phyloP scores from a whole-genome alignment of 2,797 vertebrate species.

The Geotrypetes seraphini region DNA sequence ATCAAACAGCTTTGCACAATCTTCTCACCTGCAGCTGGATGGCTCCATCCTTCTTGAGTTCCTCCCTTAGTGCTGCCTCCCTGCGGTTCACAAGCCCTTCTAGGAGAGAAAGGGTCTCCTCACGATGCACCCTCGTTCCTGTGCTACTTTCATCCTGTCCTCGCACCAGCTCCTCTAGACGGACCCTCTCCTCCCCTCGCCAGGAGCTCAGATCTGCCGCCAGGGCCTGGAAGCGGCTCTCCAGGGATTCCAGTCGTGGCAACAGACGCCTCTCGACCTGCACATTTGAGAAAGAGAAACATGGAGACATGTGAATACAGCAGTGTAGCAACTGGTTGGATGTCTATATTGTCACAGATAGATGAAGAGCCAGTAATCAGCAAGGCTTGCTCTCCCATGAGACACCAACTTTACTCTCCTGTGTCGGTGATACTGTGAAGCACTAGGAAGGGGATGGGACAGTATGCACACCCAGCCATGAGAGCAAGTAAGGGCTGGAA shows the following conservation, averaged over 20 bases:
- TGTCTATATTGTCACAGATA: too few species aligned
- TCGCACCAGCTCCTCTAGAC: slow-evolving; percentile 29
- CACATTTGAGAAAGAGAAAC: neutral
- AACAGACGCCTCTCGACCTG: slow-evolving; percentile 34
- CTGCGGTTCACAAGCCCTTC: slow-evolving; percentile 41
- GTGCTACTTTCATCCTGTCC: neutral
- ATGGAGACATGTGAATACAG: neutral
- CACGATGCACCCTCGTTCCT: slow-evolving; percentile 1
- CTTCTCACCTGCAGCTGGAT: slow-evolving; percentile 39
- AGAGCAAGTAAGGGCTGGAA: too few species aligned
- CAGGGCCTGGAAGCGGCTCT: slow-evolving; percentile 45
- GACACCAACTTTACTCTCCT: too few species aligned
- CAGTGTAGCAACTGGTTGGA: too few species aligned
- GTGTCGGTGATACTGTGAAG: too few species aligned
- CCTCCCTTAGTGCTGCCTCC: slow-evolving; percentile 34
- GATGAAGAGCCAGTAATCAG: too few species aligned
- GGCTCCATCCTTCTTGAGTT: slow-evolving; percentile 17
- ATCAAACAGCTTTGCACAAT: too few species aligned
- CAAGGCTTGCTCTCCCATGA: too few species aligned
- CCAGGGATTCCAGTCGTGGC: slow-evolving; percentile 45
- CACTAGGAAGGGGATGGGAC: too few species aligned
- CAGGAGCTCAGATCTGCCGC: slow-evolving; percentile 25
- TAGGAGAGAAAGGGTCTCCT: slow-evolving; percentile 32
- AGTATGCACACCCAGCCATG: too few species aligned
- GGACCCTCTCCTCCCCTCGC: slow-evolving; percentile 28